These are phyloP conservation scores for Gambusia affinis DNA, from an alignment of 2,113 vertebrate genomes.

Conservation along the genomic window DNA sequence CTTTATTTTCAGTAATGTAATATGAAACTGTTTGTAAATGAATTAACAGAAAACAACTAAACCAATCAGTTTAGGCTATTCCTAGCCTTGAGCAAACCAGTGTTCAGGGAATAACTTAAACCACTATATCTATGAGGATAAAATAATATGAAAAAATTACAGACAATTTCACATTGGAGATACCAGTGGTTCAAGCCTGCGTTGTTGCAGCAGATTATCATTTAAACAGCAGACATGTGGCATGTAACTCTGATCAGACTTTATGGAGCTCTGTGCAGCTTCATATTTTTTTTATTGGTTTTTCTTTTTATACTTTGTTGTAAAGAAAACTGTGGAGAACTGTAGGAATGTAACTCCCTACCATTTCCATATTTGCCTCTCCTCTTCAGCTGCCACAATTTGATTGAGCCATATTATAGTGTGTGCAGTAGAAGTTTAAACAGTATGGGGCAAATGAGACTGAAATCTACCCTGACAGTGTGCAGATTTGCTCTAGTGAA, in stretches of 20 bases:
- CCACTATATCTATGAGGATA: constrained; percentile 77
- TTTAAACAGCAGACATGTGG: constrained; percentile 45
- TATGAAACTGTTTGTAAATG: constrained; percentile 65
- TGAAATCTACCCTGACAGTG: constrained; percentile 46
- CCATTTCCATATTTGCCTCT: constrained; percentile 52
- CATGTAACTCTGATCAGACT: constrained; percentile 47
- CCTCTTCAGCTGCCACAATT: constrained; percentile 52
- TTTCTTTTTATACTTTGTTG: constrained; percentile 48
- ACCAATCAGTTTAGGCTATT: constrained; percentile 73
- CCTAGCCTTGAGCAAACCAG: constrained; percentile 71
- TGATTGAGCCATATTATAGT: constrained; percentile 68
- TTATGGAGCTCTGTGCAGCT: constrained; percentile 35
- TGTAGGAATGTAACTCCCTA: constrained; percentile 65
- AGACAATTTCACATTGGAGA: constrained; percentile 37
- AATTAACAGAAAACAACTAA: constrained; percentile 61
- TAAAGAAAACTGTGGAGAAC: constrained; percentile 70
- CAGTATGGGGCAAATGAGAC: constrained; percentile 26
- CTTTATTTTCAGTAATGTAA: constrained; percentile 60
- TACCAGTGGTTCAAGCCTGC: constrained; percentile 46
- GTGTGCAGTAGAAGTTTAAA: constrained; percentile 39
- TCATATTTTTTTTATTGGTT: constrained; percentile 31
- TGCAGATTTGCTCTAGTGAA: constrained; percentile 49
- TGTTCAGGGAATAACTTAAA: constrained; percentile 83
- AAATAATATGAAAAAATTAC: constrained; percentile 41
- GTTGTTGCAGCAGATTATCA: constrained; percentile 44